These are phyloP conservation scores for Sminthurides bifidus DNA, from an alignment of 1,140 invertebrate species.

Conservation along the genomic window DNA sequence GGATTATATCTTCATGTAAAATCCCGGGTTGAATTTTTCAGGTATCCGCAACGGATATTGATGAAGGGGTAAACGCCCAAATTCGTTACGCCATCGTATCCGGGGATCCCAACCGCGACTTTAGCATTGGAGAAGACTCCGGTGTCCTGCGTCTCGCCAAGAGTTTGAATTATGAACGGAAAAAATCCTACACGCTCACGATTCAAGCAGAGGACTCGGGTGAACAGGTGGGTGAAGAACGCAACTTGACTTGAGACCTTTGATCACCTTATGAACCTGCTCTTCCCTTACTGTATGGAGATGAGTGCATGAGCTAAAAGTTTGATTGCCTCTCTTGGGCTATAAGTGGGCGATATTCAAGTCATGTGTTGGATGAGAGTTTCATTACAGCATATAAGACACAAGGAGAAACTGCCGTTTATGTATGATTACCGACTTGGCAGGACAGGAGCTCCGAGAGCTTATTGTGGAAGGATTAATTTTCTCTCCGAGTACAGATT, in stretches of 20 bases:
- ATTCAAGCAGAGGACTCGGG: slow-evolving; percentile 82
- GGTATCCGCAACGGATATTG: slow-evolving; percentile 82
- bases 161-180: slow-evolving; percentile 82
- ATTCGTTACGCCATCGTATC: slow-evolving; percentile 73
- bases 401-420: no score
- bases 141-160: slow-evolving; percentile 78
- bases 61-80: slow-evolving; percentile 75
- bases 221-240: slow-evolving; percentile 39
- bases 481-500: no score
- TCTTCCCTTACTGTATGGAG: no score
- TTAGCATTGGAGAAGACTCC: slow-evolving; percentile 75
- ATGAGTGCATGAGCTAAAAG: no score
- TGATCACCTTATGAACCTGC: neutral
- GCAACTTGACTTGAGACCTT: neutral
- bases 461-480: no score
- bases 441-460: no score
- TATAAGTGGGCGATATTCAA: neutral
- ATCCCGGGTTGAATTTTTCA: slow-evolving; percentile 34
- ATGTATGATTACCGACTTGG: no score
- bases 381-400: no score
- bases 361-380: no score
- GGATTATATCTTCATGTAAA: neutral
- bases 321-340: no score
- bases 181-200: slow-evolving; percentile 64
- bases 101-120: slow-evolving; percentile 84